These are phyloP conservation scores for Drosophila neutralis DNA, from an alignment of 2,888 invertebrate genomes.

Conservation along the genomic window DNA sequence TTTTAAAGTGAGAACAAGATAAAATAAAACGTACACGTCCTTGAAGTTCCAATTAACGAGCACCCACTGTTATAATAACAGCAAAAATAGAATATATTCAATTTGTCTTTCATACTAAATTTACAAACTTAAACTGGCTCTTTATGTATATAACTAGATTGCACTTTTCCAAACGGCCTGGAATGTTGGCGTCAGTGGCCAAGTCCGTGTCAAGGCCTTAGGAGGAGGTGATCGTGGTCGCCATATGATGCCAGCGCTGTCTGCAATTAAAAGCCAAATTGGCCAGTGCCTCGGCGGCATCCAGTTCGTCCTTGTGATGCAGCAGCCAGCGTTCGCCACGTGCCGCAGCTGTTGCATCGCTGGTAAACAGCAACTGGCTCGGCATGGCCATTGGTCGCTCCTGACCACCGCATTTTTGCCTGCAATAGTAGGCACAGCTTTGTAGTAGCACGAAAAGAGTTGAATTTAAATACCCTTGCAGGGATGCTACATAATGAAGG, in stretches of 20 bases:
- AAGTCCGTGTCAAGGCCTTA: conserved; percentile 22
- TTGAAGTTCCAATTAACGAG: neutral
- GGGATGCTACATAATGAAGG: neutral
- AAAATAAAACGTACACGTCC: neutral
- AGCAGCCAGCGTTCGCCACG: conserved; percentile 68
- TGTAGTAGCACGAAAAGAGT: neutral
- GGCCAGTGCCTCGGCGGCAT: conserved; percentile 91
- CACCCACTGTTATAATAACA: conserved; percentile 40
- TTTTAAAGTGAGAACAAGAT: neutral
- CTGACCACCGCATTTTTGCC: conserved; percentile 74
- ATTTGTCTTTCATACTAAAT: conserved; percentile 70
- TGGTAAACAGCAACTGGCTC: conserved; percentile 57
- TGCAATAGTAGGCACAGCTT: conserved; percentile 21
- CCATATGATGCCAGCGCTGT: conserved; percentile 79
- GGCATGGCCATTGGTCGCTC: conserved; percentile 43
- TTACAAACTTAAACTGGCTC: conserved; percentile 47
- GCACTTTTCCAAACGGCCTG: conserved; percentile 77
- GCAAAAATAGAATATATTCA: conserved; percentile 46
- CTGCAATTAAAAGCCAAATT: conserved; percentile 87
- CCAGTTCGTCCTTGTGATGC: conserved; percentile 90
- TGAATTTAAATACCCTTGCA: neutral
- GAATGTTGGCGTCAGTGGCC: conserved; percentile 78
- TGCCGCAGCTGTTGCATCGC: conserved; percentile 51
- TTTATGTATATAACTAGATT: conserved; percentile 62
- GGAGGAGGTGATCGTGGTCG: conserved; percentile 74